Evolutionary conservation across 2,888 invertebrate species (phyloP).

Genomic region (Lasioglossum calceatum): DNA sequence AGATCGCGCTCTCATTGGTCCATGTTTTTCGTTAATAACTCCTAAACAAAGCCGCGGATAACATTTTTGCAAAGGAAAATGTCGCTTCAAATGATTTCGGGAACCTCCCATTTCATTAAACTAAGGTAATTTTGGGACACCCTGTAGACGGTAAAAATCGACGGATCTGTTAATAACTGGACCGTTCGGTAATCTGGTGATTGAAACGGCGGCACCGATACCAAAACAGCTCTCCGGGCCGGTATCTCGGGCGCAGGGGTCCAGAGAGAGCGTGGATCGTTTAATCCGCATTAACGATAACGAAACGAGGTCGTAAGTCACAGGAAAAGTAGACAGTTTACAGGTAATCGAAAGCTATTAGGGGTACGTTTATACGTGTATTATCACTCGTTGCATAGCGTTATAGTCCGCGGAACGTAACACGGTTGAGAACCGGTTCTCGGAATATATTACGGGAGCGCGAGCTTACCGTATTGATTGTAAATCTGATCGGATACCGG

Average conservation of each 20-base stretch:
- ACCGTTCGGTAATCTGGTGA: neutral
- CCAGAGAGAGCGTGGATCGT: conserved; percentile 2
- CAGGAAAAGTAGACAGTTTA: conserved; percentile 60
- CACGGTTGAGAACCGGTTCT: conserved; percentile 62
- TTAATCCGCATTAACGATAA: conserved; percentile 32
- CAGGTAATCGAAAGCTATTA: conserved; percentile 65
- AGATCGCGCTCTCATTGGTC: too few relatives aligned
- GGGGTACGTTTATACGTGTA: conserved; percentile 62
- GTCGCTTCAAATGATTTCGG: too few relatives aligned
- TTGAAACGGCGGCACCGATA: conserved; percentile 13
- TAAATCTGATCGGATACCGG: conserved; percentile 59
- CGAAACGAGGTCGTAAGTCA: conserved; percentile 41
- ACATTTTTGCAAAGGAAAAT: too few relatives aligned
- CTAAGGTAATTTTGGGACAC: too few relatives aligned
- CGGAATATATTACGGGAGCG: conserved; percentile 54
- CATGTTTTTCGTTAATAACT: too few relatives aligned
- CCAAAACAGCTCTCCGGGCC: neutral
- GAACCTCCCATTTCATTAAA: too few relatives aligned
- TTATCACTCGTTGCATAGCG: conserved; percentile 59
- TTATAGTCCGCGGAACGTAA: conserved; percentile 55
- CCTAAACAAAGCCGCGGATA: too few relatives aligned
- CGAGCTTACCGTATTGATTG: conserved; percentile 62
- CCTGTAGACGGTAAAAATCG: neutral
- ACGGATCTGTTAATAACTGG: neutral
- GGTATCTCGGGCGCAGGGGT: neutral